Evolutionary conservation across 2,888 invertebrate species (phyloP).

Genomic region (Clanis bilineata): DNA sequence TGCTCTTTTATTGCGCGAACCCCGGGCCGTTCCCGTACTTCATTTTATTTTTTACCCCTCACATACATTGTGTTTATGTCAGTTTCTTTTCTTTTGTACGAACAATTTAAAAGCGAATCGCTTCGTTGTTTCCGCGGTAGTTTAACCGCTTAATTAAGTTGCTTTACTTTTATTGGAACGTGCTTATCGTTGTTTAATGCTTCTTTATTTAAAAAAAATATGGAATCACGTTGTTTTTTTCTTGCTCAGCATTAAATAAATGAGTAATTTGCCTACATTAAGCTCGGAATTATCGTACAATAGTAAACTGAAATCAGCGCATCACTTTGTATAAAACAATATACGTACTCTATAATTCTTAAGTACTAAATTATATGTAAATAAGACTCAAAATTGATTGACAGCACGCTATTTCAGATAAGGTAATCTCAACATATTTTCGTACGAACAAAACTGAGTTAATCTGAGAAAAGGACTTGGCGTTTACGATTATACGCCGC

Average conservation of each 20-base stretch:
- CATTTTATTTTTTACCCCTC: conserved; percentile 5
- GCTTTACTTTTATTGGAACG: background rate
- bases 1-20: conserved; percentile 26
- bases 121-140: background rate
- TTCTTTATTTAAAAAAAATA: no score
- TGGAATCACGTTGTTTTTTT: no score
- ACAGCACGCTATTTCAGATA: no score
- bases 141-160: conserved; percentile 13
- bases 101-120: conserved; percentile 23
- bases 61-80: background rate
- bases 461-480: background rate
- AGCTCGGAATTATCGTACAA: no score
- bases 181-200: background rate
- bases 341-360: no score
- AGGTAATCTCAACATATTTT: no score
- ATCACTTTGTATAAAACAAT: no score
- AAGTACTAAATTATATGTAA: no score
- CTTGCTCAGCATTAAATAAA: no score
- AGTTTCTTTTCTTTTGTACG: background rate
- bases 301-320: no score
- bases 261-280: no score
- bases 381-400: no score
- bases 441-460: background rate
- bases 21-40: conserved; percentile 3
- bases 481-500: background rate